Percentiles rank a stretch among this genome's conserved stretches.
Conservation (phyloP, 2,113 vertebrate genomes). For the Bubo scandiacus region DNA sequence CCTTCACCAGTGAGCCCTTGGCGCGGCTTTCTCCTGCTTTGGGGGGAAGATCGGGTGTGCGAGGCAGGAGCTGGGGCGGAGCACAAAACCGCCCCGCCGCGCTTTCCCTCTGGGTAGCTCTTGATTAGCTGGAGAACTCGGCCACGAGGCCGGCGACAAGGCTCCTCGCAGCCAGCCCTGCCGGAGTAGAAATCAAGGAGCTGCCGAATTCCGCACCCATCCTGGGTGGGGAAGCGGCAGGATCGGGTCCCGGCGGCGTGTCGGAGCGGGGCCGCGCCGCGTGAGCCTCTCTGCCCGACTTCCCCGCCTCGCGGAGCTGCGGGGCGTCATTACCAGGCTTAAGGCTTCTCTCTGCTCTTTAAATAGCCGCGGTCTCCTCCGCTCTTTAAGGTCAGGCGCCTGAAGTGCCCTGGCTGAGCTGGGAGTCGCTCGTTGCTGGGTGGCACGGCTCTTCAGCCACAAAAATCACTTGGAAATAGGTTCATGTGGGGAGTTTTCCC, state of each 20-base stretch:
- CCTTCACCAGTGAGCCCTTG: background rate
- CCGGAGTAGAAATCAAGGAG: background rate
- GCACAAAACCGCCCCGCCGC: background rate
- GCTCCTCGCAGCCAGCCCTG: background rate
- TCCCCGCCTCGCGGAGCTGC: background rate
- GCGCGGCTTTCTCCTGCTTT: background rate
- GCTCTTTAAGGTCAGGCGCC: background rate
- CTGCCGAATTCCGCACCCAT: background rate
- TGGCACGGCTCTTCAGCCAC: fast-evolving
- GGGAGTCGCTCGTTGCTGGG: fast-evolving
- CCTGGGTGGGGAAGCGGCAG: background rate
- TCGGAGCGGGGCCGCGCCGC: background rate
- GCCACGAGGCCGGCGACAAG: background rate
- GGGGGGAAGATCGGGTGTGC: too few species aligned
- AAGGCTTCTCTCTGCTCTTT: background rate
- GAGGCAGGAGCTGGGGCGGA: background rate
- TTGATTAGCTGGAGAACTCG: background rate
- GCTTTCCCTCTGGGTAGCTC: background rate
- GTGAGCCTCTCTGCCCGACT: background rate
- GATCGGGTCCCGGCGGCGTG: background rate
- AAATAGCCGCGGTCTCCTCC: background rate
- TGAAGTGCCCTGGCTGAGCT: background rate
- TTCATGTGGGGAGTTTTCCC: background rate
- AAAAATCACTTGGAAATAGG: background rate
- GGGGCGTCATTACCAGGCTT: background rate